phyloP scores from a whole-genome alignment of 2,888 invertebrate genomes.

The Synanthedon myopaeformis region DNA sequence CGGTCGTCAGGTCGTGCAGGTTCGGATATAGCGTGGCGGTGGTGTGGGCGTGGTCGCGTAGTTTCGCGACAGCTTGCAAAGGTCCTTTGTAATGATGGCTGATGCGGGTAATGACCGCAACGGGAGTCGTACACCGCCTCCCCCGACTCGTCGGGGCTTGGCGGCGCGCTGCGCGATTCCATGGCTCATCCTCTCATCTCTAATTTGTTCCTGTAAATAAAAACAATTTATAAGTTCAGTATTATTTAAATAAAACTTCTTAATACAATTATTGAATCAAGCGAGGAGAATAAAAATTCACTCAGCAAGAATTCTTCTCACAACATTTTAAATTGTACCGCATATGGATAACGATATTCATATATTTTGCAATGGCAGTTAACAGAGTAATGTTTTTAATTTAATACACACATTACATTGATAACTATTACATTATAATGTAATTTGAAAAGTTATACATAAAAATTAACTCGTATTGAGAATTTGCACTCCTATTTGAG shows the following conservation, averaged over 20 bases:
- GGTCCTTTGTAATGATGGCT: constrained; percentile 60
- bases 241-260: no score
- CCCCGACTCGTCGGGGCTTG: constrained; percentile 69
- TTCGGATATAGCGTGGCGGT: constrained; percentile 57
- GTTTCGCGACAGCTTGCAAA: constrained; percentile 61
- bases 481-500: no score
- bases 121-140: constrained; percentile 80
- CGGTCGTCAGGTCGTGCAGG: constrained; percentile 60
- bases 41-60: constrained; percentile 48
- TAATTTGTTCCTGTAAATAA: constrained; percentile 47
- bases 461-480: neutral
- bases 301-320: no score
- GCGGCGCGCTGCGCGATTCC: constrained; percentile 71
- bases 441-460: no score
- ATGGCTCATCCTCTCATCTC: constrained; percentile 65
- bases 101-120: constrained; percentile 76
- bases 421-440: no score
- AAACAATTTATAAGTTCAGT: constrained; percentile 4
- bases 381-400: no score
- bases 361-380: no score
- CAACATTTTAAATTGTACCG: no score
- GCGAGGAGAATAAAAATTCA: no score
- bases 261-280: no score
- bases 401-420: no score
- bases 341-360: no score